Conservation (phyloP, 2,797 vertebrate genomes). For the Pipistrellus nathusii region DNA sequence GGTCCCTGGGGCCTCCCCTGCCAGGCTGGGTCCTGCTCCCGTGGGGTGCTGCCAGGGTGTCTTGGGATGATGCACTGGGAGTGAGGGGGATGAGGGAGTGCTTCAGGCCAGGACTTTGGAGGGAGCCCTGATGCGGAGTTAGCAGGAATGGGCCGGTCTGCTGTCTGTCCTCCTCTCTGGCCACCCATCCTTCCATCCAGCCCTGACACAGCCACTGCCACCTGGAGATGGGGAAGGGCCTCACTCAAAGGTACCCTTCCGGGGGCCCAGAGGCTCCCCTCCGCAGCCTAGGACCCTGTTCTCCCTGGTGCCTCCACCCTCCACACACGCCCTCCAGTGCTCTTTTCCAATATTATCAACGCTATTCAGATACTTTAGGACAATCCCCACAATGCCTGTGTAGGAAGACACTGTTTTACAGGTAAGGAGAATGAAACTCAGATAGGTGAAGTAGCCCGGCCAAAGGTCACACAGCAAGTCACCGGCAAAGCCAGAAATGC, state of each 20-base stretch:
- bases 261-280: neutral
- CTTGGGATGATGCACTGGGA: neutral
- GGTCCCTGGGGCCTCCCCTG: neutral
- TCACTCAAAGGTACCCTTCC: neutral
- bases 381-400: neutral
- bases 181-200: neutral
- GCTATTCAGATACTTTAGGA: neutral
- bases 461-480: slow-evolving; percentile 38
- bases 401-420: neutral
- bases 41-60: neutral
- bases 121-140: neutral
- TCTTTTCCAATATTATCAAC: neutral
- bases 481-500: slow-evolving; percentile 24
- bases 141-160: neutral
- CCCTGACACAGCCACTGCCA: neutral
- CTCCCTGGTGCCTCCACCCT: neutral
- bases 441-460: neutral
- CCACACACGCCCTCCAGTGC: no score
- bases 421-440: slow-evolving; percentile 42
- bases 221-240: neutral
- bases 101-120: neutral
- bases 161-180: neutral
- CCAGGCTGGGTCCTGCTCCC: neutral
- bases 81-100: neutral
- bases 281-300: neutral